Evolutionary conservation across 1,140 invertebrate species (phyloP).

Genomic region (Centruroides sculpturatus): DNA sequence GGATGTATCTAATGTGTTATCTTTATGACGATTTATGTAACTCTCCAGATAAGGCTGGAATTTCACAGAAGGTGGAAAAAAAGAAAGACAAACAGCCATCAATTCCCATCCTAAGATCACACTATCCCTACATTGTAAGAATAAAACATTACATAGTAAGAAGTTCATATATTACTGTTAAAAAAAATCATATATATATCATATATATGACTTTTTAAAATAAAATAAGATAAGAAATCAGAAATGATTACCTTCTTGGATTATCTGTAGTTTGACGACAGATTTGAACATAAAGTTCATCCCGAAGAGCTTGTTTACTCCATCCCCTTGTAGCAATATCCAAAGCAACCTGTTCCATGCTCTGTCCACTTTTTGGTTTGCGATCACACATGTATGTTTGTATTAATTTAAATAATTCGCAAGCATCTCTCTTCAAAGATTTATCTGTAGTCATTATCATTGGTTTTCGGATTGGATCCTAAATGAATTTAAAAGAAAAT

Average conservation of each 20-base stretch:
- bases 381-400: constrained; percentile 96
- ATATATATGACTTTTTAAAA: too few species aligned
- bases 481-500: constrained; percentile 9
- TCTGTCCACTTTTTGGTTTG: constrained; percentile 69
- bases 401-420: constrained; percentile 82
- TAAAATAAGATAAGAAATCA: neutral
- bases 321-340: constrained; percentile 76
- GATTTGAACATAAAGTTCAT: constrained; percentile 88
- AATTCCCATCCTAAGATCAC: constrained; percentile 86
- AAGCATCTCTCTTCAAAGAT: constrained; percentile 76
- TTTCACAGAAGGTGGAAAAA: constrained; percentile 82
- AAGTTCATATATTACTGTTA: too few species aligned
- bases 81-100: constrained; percentile 76
- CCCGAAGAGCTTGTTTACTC: constrained; percentile 58
- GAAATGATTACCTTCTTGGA: constrained; percentile 45
- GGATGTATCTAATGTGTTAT: constrained; percentile 52
- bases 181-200: too few species aligned
- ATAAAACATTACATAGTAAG: too few species aligned
- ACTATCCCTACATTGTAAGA: constrained; percentile 44
- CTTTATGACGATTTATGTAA: constrained; percentile 77
- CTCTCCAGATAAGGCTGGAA: constrained; percentile 81
- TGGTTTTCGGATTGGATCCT: constrained; percentile 77
- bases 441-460: constrained; percentile 82
- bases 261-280: constrained; percentile 93
- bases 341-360: constrained; percentile 68